phyloP scores from a whole-genome alignment of 2,888 invertebrate genomes.

The Deroplatys truncata region DNA sequence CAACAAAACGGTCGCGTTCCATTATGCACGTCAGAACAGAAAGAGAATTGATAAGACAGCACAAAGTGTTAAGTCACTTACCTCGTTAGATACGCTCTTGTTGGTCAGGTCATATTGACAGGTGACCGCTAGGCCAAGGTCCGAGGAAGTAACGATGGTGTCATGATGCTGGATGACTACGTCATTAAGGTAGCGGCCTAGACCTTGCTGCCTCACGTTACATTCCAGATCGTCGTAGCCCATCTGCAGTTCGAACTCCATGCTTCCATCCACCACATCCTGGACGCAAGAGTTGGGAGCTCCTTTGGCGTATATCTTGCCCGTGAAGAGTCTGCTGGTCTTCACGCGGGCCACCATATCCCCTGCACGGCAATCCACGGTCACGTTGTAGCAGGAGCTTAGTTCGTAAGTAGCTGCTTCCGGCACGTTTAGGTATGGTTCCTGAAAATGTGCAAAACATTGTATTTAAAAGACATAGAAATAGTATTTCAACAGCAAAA shows the following conservation, averaged over 20 bases:
- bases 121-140: conserved; percentile 87
- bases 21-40: too few relatives aligned
- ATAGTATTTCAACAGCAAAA: too few relatives aligned
- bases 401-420: conserved; percentile 90
- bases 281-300: conserved; percentile 89
- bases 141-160: conserved; percentile 90
- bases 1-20: too few relatives aligned
- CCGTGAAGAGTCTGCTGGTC: conserved; percentile 88
- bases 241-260: conserved; percentile 90
- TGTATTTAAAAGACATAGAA: too few relatives aligned
- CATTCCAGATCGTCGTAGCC: conserved; percentile 89
- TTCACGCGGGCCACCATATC: conserved; percentile 91
- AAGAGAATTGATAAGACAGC: too few relatives aligned
- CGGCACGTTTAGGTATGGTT: conserved; percentile 85
- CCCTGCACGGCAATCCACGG: conserved; percentile 85
- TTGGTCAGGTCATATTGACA: conserved; percentile 93
- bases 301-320: conserved; percentile 92
- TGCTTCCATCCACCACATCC: conserved; percentile 80
- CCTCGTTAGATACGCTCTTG: conserved; percentile 89
- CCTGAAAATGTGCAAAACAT: conserved; percentile 48
- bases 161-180: conserved; percentile 94
- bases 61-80: conserved; percentile 40
- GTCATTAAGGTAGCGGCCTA: conserved; percentile 84
- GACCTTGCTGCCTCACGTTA: conserved; percentile 84
- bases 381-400: conserved; percentile 91